Conservation (phyloP, 1,140 invertebrate species). For the Odontomachus brunneus region DNA sequence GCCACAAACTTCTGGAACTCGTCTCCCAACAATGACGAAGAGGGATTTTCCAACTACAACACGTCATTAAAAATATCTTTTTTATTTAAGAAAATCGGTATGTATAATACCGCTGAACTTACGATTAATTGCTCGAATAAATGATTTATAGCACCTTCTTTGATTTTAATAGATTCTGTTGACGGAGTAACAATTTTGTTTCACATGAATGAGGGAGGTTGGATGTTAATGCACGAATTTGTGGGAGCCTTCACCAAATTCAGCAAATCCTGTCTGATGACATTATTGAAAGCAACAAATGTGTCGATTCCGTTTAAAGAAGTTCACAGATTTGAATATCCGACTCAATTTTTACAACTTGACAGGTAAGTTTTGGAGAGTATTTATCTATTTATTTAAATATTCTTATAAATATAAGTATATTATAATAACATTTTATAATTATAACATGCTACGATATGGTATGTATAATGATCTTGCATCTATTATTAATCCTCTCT, state of each 20-base stretch:
- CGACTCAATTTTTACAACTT: conserved; percentile 59
- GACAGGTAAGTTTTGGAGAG: conserved; percentile 65
- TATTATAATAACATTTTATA: too few relatives aligned
- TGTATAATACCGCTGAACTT: neutral
- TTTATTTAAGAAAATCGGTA: conserved; percentile 50
- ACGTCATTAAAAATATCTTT: neutral
- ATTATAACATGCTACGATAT: too few relatives aligned
- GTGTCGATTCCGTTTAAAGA: conserved; percentile 48
- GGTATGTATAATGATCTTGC: conserved; percentile 5
- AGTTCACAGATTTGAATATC: conserved; percentile 59
- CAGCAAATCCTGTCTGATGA: conserved; percentile 29
- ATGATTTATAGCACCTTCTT: conserved; percentile 6
- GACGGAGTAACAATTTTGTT: conserved; percentile 65
- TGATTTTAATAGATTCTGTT: conserved; percentile 42
- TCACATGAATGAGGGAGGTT: conserved; percentile 69
- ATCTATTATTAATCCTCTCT: neutral
- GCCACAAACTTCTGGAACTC: neutral
- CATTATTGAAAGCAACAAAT: conserved; percentile 30
- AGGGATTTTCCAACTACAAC: too few relatives aligned
- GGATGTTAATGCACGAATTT: conserved; percentile 72
- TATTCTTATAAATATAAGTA: too few relatives aligned
- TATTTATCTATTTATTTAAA: conserved; percentile 32
- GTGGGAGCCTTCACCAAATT: conserved; percentile 69
- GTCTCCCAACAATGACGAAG: neutral
- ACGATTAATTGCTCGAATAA: neutral